Conservation (phyloP, 2,113 vertebrate species). For the Numenius arquata region DNA sequence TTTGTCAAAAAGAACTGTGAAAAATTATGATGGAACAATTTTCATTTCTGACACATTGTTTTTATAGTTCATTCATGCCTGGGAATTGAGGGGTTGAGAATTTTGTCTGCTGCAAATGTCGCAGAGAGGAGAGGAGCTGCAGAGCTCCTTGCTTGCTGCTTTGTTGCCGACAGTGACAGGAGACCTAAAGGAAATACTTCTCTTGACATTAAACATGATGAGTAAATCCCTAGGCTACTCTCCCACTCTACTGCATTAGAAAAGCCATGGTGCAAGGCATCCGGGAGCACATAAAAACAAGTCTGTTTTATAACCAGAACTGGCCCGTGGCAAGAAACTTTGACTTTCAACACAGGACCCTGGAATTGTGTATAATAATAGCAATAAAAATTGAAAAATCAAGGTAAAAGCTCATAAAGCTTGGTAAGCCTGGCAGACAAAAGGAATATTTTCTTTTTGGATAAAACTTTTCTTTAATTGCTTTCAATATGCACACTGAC, state of each 20-base stretch:
- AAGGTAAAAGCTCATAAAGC: neutral
- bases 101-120: slow-evolving; percentile 71
- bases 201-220: slow-evolving; percentile 40
- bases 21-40: slow-evolving; percentile 82
- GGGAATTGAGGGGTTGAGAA: slow-evolving; percentile 75
- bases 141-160: slow-evolving; percentile 57
- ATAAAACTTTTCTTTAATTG: neutral
- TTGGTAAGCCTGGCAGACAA: neutral
- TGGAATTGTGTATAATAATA: neutral
- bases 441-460: neutral
- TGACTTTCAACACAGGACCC: neutral
- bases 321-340: neutral
- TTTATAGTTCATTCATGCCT: slow-evolving; percentile 74
- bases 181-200: slow-evolving; percentile 23
- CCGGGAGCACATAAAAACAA: neutral
- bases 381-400: neutral
- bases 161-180: slow-evolving; percentile 68
- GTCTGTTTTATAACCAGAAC: neutral
- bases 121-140: slow-evolving; percentile 39
- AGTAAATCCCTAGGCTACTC: slow-evolving; percentile 55
- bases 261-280: neutral
- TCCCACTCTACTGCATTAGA: slow-evolving; percentile 1
- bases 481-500: neutral
- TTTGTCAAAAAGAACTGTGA: slow-evolving; percentile 83
- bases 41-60: slow-evolving; percentile 83